Evolutionary conservation across 2,113 vertebrate species (phyloP).

Genomic region (Brachypteracias leptosomus): DNA sequence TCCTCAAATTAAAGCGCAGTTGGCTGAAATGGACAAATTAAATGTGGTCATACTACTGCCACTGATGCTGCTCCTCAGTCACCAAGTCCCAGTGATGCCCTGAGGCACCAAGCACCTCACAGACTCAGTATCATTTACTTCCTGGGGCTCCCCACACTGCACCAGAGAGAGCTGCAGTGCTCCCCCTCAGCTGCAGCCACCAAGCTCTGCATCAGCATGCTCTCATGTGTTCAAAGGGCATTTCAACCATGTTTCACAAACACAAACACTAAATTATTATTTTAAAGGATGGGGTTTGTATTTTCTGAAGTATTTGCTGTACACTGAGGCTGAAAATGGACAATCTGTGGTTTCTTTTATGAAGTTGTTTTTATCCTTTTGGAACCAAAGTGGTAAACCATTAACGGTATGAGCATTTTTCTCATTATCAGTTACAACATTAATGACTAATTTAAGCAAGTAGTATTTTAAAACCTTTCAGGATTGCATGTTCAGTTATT

Average conservation of each 20-base stretch:
- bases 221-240: background rate
- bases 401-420: constrained; percentile 50
- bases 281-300: constrained; percentile 24
- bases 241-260: background rate
- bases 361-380: constrained; percentile 48
- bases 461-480: constrained; percentile 34
- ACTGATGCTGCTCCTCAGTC: background rate
- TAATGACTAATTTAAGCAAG: constrained; percentile 52
- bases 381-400: constrained; percentile 57
- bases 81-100: background rate
- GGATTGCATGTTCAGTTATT: constrained; percentile 2
- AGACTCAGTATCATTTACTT: background rate
- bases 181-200: background rate
- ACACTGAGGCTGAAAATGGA: constrained; percentile 32
- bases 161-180: accelerated
- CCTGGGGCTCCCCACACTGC: accelerated
- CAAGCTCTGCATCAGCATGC: accelerated
- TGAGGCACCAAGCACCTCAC: accelerated
- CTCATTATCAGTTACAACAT: constrained; percentile 62
- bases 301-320: background rate
- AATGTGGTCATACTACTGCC: background rate
- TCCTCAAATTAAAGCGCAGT: background rate
- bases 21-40: background rate
- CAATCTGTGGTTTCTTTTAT: constrained; percentile 52
- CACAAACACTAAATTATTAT: background rate